These are phyloP conservation scores for Andricus quercusramuli DNA, from an alignment of 2,888 invertebrate genomes.

Conservation along the genomic window DNA sequence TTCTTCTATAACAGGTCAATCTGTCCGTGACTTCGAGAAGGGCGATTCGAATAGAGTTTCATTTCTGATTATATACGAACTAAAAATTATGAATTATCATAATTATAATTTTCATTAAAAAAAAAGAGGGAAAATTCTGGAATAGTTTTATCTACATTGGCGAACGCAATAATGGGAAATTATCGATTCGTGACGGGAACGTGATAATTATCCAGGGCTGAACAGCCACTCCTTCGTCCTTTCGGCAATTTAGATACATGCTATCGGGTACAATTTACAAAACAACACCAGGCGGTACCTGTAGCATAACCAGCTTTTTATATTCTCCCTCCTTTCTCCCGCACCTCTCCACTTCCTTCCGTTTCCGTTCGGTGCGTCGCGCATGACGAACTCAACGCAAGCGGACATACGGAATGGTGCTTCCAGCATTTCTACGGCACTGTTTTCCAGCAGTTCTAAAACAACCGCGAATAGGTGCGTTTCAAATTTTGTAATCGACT, in stretches of 20 bases:
- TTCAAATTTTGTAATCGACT: conserved; percentile 43
- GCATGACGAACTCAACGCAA: conserved; percentile 66
- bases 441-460: conserved; percentile 56
- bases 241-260: neutral
- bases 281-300: conserved; percentile 39
- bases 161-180: neutral
- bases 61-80: no score
- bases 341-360: conserved; percentile 75
- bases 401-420: conserved; percentile 4
- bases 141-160: neutral
- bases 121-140: neutral
- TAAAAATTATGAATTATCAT: no score
- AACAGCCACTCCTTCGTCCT: conserved; percentile 35
- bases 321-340: conserved; percentile 57
- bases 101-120: no score
- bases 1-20: no score
- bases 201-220: neutral
- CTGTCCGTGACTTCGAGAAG: no score
- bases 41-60: no score
- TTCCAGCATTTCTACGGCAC: conserved; percentile 13
- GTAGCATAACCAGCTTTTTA: conserved; percentile 35
- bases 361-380: conserved; percentile 73
- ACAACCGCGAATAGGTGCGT: conserved; percentile 54
- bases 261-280: conserved; percentile 5
- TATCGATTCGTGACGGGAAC: conserved; percentile 23